Conservation (phyloP, 2,888 invertebrate species). For the Leptinotarsa haldemani region DNA sequence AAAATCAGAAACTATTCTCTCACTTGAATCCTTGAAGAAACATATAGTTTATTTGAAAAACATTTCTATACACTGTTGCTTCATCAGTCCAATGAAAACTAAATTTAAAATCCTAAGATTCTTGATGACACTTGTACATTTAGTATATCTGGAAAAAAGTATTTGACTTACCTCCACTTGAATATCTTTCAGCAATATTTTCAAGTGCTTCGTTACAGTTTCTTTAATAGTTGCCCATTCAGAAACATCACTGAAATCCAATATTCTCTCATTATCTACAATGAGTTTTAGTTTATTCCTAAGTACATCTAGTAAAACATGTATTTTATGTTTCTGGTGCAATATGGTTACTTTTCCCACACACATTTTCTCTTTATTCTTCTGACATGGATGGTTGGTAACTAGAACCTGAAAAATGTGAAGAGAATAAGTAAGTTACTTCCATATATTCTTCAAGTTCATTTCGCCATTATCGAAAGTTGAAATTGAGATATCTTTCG, state of each 20-base stretch:
- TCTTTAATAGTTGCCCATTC: constrained; percentile 74
- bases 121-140: no score
- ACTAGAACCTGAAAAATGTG: constrained; percentile 71
- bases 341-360: constrained; percentile 76
- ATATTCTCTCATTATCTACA: constrained; percentile 65
- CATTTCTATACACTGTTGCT: no score
- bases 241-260: constrained; percentile 63
- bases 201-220: constrained; percentile 73
- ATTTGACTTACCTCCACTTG: constrained; percentile 73
- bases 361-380: constrained; percentile 71
- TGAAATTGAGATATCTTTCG: no score
- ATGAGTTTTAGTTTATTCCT: constrained; percentile 62
- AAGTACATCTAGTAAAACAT: constrained; percentile 54
- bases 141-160: no score
- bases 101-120: no score
- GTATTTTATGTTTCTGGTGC: constrained; percentile 72
- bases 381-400: constrained; percentile 77
- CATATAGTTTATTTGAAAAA: no score
- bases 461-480: no score
- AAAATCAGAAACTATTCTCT: no score
- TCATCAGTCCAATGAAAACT: no score
- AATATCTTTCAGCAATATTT: constrained; percentile 74
- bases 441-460: background rate
- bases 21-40: no score
- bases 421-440: background rate